phyloP scores from a whole-genome alignment of 2,888 invertebrate species.

The Oxytorus armatus region DNA sequence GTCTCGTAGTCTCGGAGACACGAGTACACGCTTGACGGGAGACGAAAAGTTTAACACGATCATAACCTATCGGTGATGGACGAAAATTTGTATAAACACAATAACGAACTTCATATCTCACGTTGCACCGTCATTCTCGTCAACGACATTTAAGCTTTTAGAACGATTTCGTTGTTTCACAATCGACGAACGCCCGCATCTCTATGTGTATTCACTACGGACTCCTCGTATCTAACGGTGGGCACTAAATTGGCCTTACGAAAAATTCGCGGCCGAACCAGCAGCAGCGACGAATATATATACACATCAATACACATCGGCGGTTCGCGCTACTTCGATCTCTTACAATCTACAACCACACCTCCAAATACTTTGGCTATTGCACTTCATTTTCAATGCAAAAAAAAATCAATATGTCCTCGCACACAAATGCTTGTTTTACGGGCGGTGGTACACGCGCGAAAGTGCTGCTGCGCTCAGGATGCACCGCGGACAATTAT shows the following conservation, averaged over 20 bases:
- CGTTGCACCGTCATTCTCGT: neutral
- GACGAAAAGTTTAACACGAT: conserved; percentile 23
- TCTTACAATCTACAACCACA: conserved; percentile 55
- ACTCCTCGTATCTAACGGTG: conserved; percentile 23
- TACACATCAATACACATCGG: conserved; percentile 13
- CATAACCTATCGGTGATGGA: conserved; percentile 52
- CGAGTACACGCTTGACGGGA: conserved; percentile 46
- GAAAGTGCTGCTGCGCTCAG: neutral
- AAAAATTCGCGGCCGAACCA: conserved; percentile 60
- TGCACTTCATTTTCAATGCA: conserved; percentile 42
- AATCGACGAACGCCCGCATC: conserved; percentile 60
- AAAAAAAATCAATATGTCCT: conserved; percentile 64
- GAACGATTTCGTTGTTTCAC: conserved; percentile 42
- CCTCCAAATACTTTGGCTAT: conserved; percentile 46
- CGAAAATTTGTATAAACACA: conserved; percentile 20
- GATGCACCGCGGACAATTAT: neutral
- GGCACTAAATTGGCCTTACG: conserved; percentile 50
- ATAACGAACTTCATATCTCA: conserved; percentile 46
- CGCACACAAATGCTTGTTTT: neutral
- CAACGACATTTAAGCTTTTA: too few species aligned
- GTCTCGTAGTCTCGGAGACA: conserved; percentile 43
- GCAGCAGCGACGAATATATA: conserved; percentile 37
- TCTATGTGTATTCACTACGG: conserved; percentile 28
- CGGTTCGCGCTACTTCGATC: conserved; percentile 51
- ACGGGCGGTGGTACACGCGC: neutral